Evolutionary conservation across 1,140 invertebrate genomes (phyloP).

Genomic region (Tetranychus cinnabarinus): DNA sequence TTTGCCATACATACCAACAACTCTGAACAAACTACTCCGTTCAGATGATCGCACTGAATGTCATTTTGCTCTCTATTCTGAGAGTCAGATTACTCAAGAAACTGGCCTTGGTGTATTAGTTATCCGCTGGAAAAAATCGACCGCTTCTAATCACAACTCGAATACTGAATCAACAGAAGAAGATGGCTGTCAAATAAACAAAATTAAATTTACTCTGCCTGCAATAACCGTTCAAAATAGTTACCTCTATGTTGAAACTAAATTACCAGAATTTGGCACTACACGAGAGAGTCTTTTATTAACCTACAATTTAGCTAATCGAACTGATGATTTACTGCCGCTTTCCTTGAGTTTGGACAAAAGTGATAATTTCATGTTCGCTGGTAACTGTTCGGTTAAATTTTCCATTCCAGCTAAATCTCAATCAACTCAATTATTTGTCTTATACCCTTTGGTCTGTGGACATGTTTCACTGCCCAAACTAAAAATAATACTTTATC

Average conservation of each 20-base stretch:
- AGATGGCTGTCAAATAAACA: not conserved
- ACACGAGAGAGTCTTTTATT: conserved; percentile 33
- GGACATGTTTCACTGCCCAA: conserved; percentile 41
- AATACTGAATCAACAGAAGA: not conserved
- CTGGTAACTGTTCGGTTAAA: conserved; percentile 41
- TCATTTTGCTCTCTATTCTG: not conserved
- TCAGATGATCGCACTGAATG: not conserved
- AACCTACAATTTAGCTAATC: conserved; percentile 44
- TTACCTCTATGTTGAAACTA: conserved; percentile 41
- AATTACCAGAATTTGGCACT: conserved; percentile 43
- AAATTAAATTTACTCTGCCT: conserved; percentile 12
- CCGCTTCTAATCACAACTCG: no score
- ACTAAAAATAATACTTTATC: conserved; percentile 29
- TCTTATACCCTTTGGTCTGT: conserved; percentile 41
- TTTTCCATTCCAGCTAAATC: conserved; percentile 29
- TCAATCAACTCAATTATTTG: conserved; percentile 16
- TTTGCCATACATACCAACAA: not conserved
- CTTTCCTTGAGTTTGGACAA: conserved; percentile 48
- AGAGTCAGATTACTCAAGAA: not conserved
- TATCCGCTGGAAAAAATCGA: not conserved
- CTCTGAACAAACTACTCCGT: not conserved
- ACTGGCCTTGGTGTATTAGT: not conserved
- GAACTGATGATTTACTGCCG: conserved; percentile 40
- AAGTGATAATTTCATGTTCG: conserved; percentile 66
- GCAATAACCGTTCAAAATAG: conserved; percentile 29